A percentile compares a stretch with the other conserved stretches of the same genome.
phyloP scores from a whole-genome alignment of 2,888 invertebrate genomes.

The Oligia latruncula region DNA sequence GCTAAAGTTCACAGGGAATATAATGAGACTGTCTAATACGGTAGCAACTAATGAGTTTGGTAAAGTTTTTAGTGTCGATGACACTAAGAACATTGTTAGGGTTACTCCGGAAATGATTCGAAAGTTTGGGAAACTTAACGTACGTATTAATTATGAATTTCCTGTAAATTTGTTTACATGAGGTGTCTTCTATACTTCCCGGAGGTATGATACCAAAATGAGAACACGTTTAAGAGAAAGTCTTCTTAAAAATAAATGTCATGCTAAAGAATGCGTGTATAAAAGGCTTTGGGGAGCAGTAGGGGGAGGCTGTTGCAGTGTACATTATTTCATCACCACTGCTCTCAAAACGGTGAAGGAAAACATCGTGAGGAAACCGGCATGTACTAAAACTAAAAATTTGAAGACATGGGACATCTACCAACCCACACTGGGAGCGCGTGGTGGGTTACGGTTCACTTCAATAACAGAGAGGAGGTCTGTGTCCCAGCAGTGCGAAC shows the following conservation, averaged over 20 bases:
- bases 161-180: slow-evolving; percentile 35
- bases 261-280: not conserved
- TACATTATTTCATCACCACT: too few species aligned
- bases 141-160: slow-evolving; percentile 57
- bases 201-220: not conserved
- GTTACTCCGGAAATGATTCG: slow-evolving; percentile 60
- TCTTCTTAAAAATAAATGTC: not conserved
- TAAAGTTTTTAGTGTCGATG: slow-evolving; percentile 60
- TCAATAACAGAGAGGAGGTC: too few species aligned
- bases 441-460: too few species aligned
- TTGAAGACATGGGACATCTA: too few species aligned
- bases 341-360: too few species aligned
- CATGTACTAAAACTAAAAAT: too few species aligned
- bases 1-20: slow-evolving; percentile 66
- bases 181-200: not conserved
- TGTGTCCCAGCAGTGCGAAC: too few species aligned
- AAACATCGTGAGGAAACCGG: too few species aligned
- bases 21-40: slow-evolving; percentile 71
- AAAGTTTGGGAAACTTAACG: slow-evolving; percentile 47
- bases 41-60: slow-evolving; percentile 65
- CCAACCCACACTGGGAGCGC: too few species aligned
- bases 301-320: not conserved
- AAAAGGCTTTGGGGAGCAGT: not conserved
- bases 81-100: slow-evolving; percentile 51
- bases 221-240: not conserved